These are phyloP conservation scores for Zhengitettix transpicula DNA, from an alignment of 2,888 invertebrate genomes.

Conservation along the genomic window DNA sequence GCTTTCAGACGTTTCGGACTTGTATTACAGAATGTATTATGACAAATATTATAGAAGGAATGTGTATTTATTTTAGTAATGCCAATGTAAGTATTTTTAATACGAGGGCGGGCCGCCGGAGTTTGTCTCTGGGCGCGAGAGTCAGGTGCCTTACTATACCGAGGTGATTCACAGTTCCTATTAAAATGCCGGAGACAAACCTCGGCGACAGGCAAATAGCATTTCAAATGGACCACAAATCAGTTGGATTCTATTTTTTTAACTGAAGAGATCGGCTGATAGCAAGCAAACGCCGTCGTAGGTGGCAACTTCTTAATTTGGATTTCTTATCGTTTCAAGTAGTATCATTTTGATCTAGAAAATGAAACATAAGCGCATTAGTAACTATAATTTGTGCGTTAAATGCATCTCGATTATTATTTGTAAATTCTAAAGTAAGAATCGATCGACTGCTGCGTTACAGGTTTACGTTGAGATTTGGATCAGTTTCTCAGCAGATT, in stretches of 20 bases:
- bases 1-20: not conserved
- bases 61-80: slow-evolving; percentile 3
- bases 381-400: too few relatives aligned
- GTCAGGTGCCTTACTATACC: not conserved
- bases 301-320: too few relatives aligned
- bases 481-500: too few relatives aligned
- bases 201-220: not conserved
- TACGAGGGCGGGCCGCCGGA: not conserved
- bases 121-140: not conserved
- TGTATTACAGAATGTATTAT: not conserved
- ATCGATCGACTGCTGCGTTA: too few relatives aligned
- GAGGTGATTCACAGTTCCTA: not conserved
- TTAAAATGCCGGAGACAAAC: not conserved
- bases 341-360: too few relatives aligned
- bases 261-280: not conserved
- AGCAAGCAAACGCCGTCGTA: not conserved
- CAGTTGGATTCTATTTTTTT: not conserved
- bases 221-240: not conserved
- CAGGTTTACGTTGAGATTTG: too few relatives aligned
- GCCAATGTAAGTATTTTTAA: slow-evolving; percentile 4
- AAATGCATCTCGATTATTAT: too few relatives aligned
- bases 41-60: not conserved
- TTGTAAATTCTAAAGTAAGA: too few relatives aligned
- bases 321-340: too few relatives aligned
- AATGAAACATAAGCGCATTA: too few relatives aligned